Evolutionary conservation across 2,888 invertebrate species (phyloP).

Genomic region (Dynastes hyllus): DNA sequence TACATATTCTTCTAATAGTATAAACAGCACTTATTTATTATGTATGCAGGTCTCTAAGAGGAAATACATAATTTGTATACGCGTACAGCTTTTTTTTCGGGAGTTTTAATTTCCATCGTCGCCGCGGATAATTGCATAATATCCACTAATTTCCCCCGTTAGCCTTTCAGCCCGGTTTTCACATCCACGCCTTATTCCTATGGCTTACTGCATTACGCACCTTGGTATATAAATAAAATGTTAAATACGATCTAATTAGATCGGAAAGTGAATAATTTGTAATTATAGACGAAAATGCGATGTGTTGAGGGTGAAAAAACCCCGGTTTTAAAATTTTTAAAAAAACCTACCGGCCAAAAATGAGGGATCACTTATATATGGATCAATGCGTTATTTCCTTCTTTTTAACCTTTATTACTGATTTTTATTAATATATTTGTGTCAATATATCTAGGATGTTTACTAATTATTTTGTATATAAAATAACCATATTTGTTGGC

Average conservation of each 20-base stretch:
- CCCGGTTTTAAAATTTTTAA: no score
- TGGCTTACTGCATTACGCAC: no score
- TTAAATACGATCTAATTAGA: constrained; percentile 11
- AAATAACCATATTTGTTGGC: no score
- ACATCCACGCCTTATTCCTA: constrained; percentile 3
- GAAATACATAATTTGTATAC: constrained; percentile 27
- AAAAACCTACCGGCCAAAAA: no score
- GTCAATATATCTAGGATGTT: no score
- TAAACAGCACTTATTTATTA: not conserved
- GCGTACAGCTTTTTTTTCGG: constrained; percentile 6
- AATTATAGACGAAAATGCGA: constrained; percentile 26
- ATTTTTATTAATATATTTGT: no score
- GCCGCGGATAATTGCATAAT: constrained; percentile 31
- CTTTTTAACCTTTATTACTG: no score
- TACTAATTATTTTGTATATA: no score
- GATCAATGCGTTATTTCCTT: no score
- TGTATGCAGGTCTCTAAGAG: constrained; percentile 9
- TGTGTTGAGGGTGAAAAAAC: constrained; percentile 13
- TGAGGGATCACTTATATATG: no score
- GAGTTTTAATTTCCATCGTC: constrained; percentile 18
- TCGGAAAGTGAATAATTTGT: constrained; percentile 1
- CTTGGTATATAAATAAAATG: not conserved
- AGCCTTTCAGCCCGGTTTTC: not conserved
- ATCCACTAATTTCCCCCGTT: constrained; percentile 19
- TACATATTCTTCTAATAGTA: no score